Evolutionary conservation across 2,888 invertebrate species (phyloP).

Genomic region (Watsonalla cultraria): DNA sequence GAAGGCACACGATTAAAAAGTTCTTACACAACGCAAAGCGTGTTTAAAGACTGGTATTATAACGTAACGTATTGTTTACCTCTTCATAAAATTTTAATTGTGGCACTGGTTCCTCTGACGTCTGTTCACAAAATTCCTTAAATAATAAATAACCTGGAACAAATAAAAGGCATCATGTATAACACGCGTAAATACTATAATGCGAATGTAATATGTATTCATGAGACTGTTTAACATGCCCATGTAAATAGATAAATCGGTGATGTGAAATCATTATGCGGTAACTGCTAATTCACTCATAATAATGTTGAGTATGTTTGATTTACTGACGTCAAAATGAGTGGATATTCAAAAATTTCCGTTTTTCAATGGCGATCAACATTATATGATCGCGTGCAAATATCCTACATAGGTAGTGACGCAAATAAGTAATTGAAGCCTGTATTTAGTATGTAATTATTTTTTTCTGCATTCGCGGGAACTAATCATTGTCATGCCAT

Average conservation of each 20-base stretch:
- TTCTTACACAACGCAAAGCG: background rate
- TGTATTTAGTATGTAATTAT: too few relatives aligned
- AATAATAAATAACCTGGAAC: slow-evolving; percentile 97
- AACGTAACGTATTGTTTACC: slow-evolving; percentile 76
- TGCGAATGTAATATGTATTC: slow-evolving; percentile 15
- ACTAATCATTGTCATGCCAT: too few relatives aligned
- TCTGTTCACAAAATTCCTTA: slow-evolving; percentile 99
- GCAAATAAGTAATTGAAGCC: too few relatives aligned
- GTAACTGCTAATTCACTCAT: slow-evolving; percentile 7
- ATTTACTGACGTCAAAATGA: slow-evolving; percentile 17
- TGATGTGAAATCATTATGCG: slow-evolving; percentile 15
- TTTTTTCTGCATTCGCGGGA: too few relatives aligned
- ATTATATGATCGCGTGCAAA: background rate
- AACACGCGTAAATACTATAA: slow-evolving; percentile 18
- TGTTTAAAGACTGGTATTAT: background rate
- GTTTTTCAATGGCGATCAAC: background rate
- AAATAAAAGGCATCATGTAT: slow-evolving; percentile 26
- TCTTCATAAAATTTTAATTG: slow-evolving; percentile 99
- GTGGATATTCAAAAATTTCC: slow-evolving; percentile 7
- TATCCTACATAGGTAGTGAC: too few relatives aligned
- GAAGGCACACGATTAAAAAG: slow-evolving; percentile 17
- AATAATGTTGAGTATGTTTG: slow-evolving; percentile 10
- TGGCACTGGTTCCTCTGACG: slow-evolving; percentile 97
- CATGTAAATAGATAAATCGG: slow-evolving; percentile 12
- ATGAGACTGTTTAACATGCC: slow-evolving; percentile 16